Conservation (phyloP, 64 coral and sea anemone genomes). For the Stichodactyla mertensii region DNA sequence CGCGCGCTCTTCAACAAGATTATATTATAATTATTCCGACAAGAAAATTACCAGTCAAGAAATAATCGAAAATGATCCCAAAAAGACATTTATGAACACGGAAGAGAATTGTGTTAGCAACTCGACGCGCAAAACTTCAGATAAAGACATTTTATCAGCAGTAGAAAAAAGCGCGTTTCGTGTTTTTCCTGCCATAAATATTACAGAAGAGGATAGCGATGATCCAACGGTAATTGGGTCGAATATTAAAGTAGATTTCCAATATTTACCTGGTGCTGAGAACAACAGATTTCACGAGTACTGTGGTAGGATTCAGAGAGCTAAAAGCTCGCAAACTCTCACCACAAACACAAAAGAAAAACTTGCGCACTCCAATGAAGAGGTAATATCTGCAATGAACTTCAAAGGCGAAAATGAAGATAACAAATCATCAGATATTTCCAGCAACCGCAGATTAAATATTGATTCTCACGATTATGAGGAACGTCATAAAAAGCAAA, state of each 20-base stretch:
- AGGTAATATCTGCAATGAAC: neutral
- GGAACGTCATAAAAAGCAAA: neutral
- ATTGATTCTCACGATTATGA: neutral
- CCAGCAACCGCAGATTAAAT: constrained; percentile 1
- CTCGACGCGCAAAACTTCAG: neutral
- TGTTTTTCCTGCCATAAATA: neutral
- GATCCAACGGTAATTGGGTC: neutral
- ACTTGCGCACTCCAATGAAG: neutral
- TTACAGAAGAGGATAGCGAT: neutral
- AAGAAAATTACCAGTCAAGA: neutral
- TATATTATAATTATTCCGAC: neutral
- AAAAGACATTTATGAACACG: neutral
- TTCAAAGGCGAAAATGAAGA: neutral
- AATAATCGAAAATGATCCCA: neutral
- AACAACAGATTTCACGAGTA: neutral
- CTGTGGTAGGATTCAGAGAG: neutral
- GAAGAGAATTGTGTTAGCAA: neutral
- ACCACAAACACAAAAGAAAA: neutral
- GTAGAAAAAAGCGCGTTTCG: neutral
- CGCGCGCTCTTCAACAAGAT: neutral
- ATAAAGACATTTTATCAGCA: neutral
- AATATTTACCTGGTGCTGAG: neutral
- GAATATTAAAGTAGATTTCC: neutral
- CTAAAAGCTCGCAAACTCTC: neutral
- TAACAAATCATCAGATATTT: neutral